A percentile compares a stretch with the other conserved stretches of the same genome.
Evolutionary conservation across 2,797 vertebrate species (phyloP).

Genomic region (Varecia variegata): DNA sequence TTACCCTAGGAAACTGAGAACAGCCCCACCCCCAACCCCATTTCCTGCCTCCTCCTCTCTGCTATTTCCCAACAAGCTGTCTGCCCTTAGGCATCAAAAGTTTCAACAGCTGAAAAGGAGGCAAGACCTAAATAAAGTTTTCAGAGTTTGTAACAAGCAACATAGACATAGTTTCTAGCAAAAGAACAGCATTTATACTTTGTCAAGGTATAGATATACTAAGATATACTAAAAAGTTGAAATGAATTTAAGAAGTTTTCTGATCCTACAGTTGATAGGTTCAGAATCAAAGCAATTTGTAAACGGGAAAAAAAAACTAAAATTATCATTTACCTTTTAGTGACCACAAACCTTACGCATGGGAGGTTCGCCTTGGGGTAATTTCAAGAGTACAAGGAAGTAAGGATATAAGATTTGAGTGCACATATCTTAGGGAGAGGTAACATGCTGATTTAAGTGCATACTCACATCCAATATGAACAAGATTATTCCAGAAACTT

Average conservation of each 20-base stretch:
- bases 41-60: neutral
- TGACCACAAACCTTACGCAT: neutral
- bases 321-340: neutral
- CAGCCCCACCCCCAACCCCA: neutral
- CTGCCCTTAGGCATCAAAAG: neutral
- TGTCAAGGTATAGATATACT: neutral
- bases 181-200: neutral
- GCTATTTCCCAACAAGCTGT: neutral
- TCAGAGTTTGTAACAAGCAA: slow-evolving; percentile 1
- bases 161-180: neutral
- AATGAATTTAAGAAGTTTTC: neutral
- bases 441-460: neutral
- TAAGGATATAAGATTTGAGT: neutral
- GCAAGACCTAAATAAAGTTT: neutral
- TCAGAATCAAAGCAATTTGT: neutral
- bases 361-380: neutral
- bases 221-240: neutral
- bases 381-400: neutral
- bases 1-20: neutral
- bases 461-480: neutral
- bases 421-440: neutral
- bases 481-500: neutral
- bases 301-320: neutral
- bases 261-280: neutral
- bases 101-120: neutral